These are phyloP conservation scores for Leistus spinibarbis DNA, from an alignment of 2,888 invertebrate species.

Conservation along the genomic window DNA sequence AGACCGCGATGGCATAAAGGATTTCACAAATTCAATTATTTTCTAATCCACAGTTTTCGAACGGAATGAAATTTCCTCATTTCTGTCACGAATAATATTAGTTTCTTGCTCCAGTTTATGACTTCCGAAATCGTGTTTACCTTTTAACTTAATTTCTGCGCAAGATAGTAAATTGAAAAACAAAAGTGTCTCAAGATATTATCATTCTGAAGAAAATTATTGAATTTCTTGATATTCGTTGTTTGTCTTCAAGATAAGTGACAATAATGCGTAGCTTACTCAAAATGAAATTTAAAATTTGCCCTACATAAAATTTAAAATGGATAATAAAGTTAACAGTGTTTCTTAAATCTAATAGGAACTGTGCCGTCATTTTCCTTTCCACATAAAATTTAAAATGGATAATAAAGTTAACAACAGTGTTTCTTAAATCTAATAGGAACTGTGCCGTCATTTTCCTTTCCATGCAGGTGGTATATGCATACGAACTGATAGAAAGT, in stretches of 20 bases:
- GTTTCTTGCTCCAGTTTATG: conserved; percentile 15
- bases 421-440: not conserved
- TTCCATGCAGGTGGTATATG: too few species aligned
- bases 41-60: conserved; percentile 22
- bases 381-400: not conserved
- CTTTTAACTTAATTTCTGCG: not conserved
- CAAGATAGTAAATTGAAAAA: not conserved
- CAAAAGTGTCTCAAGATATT: conserved; percentile 1
- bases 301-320: not conserved
- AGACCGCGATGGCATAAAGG: conserved; percentile 16
- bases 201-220: not conserved
- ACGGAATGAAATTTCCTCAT: conserved; percentile 26
- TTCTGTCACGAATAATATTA: conserved; percentile 31
- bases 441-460: not conserved
- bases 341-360: not conserved
- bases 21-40: conserved; percentile 32
- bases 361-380: not conserved
- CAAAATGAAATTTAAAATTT: not conserved
- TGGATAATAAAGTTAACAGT: not conserved
- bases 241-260: not conserved
- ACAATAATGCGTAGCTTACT: not conserved
- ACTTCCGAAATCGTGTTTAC: not conserved
- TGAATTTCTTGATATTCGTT: not conserved
- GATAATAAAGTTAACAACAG: not conserved
- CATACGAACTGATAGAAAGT: too few species aligned